Evolutionary conservation across 2,888 invertebrate species (phyloP).

Genomic region (Amblyjoppa fuscipennis): DNA sequence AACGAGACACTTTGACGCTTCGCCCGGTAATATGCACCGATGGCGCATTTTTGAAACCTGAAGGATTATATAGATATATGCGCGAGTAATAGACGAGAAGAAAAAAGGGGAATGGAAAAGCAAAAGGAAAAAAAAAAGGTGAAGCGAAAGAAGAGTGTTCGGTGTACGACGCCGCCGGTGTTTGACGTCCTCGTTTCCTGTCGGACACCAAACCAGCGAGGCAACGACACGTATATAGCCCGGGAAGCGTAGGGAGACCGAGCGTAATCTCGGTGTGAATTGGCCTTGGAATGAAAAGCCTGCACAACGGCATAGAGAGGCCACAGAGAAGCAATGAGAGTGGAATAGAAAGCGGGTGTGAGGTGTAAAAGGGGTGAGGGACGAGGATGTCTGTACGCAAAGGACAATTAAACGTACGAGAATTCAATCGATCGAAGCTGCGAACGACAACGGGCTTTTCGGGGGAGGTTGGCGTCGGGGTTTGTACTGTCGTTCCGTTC

Average conservation of each 20-base stretch:
- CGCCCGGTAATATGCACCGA: conserved; percentile 13
- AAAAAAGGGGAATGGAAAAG: conserved; percentile 37
- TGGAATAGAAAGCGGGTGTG: conserved; percentile 45
- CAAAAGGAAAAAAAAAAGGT: conserved; percentile 24
- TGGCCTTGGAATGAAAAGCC: conserved; percentile 66
- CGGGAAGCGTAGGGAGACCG: conserved; percentile 61
- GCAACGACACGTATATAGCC: conserved; percentile 19
- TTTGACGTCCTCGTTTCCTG: conserved; percentile 68
- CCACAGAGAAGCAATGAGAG: conserved; percentile 39
- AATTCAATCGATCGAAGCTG: conserved; percentile 62
- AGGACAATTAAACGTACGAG: conserved; percentile 67
- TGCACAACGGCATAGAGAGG: conserved; percentile 40
- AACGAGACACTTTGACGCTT: conserved; percentile 26
- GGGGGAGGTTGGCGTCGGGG: not conserved
- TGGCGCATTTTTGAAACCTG: conserved; percentile 41
- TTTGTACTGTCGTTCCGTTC: conserved; percentile 43
- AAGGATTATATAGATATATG: conserved; percentile 31
- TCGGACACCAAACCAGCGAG: conserved; percentile 53
- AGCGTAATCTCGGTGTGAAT: conserved; percentile 68
- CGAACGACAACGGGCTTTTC: conserved; percentile 37
- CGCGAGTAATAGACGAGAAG: conserved; percentile 14
- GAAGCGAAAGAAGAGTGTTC: conserved; percentile 30
- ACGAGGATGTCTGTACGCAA: conserved; percentile 48
- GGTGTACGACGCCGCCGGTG: conserved; percentile 47
- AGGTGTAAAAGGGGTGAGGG: conserved; percentile 42